Evolutionary conservation across 2,113 vertebrate genomes (phyloP), one percentile per base, ranked within the genome.

Genomic region (Macrotis lagotis): DNA sequence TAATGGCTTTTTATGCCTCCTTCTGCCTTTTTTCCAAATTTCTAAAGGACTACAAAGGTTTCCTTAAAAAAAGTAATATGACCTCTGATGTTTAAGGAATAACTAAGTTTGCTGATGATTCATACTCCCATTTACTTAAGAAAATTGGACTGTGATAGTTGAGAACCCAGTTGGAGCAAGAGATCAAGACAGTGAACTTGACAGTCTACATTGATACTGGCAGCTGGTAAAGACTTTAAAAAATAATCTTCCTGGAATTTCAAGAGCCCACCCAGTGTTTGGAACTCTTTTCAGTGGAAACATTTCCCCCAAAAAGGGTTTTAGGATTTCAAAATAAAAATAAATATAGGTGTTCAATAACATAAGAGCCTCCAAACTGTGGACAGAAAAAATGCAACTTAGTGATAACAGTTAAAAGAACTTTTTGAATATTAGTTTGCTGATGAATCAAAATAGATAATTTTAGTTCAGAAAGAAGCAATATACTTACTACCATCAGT

Each of bases 161-260:
- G 89, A 31, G 96, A 93, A 93, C 90, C 92, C 37, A 9, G 48
- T 95, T 96, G 48, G 48, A 50, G 48, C 88, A 93, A 94, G 94
- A 89, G 91, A 92, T 14, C 51, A 53, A 66, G 2, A 51, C 0
- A 74, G 47, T 16, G 37, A 5, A 92, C 0, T 91, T 92, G 96
- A 92, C 31, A 96, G 92, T 1, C n/a, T 0, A 0, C 11, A 90
- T 11, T 50, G 96, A 93, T 91, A 94, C 52, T 96, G 93, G 49
- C 83, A 97, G 90, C 4, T 94, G 66, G 95, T 93, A 95, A 91
- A 92, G 50, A 90, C 31, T 4, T 83, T 47, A 90, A 90, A 96
- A 96, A 97, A 91, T 95, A 90, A 95, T 96, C 92, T 3, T 91
- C 89, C 50, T 97, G 66, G 53, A 96, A 83, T 59, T 52, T 94